These are phyloP conservation scores for Dexiosoma caninum DNA, from an alignment of 2,888 invertebrate species.

Conservation along the genomic window DNA sequence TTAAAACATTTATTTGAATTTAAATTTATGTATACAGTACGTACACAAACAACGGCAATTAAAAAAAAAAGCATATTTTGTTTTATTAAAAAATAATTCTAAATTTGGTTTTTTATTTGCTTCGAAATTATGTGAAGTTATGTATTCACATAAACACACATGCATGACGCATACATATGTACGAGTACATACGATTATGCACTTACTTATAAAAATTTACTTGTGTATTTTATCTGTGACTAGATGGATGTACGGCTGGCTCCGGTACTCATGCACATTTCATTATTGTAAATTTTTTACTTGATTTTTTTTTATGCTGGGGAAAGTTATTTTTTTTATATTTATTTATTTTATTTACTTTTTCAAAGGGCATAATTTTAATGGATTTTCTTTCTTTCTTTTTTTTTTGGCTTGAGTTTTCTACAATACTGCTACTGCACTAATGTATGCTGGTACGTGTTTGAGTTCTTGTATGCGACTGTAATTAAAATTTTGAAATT, in stretches of 20 bases:
- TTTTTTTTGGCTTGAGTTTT: not conserved
- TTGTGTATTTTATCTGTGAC: too few relatives aligned
- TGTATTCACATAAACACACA: not conserved
- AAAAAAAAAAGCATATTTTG: not conserved
- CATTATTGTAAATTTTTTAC: slow-evolving; percentile 4
- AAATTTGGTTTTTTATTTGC: slow-evolving; percentile 1
- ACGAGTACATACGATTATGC: not conserved
- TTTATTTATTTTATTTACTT: slow-evolving; percentile 1
- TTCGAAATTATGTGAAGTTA: slow-evolving; percentile 40
- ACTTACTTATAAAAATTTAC: too few relatives aligned
- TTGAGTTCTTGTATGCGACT: not conserved
- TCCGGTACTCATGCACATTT: slow-evolving; percentile 3
- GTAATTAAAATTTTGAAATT: not conserved
- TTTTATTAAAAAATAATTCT: slow-evolving; percentile 38
- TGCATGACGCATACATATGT: not conserved
- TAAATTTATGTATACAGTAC: slow-evolving; percentile 17
- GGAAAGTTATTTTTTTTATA: slow-evolving; percentile 38
- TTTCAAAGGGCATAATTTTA: slow-evolving; percentile 43
- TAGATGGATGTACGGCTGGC: not conserved
- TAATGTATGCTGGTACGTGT: not conserved
- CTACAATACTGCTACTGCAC: not conserved
- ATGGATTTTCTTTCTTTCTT: slow-evolving; percentile 24
- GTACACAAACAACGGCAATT: not conserved
- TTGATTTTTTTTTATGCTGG: slow-evolving; percentile 21
- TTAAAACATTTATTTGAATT: slow-evolving; percentile 26